A percentile compares a stretch with the other conserved stretches of the same genome.
These are phyloP conservation scores for Chascanopsetta lugubris DNA, from an alignment of 2,113 vertebrate species.

Conservation along the genomic window DNA sequence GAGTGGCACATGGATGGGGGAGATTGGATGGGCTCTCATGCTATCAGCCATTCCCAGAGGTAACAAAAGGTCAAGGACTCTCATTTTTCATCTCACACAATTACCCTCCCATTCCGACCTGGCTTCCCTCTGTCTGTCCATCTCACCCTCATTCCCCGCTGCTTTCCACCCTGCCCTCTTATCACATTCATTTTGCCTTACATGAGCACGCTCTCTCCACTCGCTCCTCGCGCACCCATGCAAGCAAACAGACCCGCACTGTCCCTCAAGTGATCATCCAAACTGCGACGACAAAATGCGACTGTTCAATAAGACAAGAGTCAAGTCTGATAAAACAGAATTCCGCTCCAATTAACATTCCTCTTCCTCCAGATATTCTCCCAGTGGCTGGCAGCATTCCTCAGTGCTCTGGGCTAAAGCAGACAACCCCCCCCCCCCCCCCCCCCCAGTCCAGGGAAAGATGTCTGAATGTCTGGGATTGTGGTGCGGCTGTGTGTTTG, in stretches of 20 bases:
- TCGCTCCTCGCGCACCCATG: slow-evolving; percentile 18
- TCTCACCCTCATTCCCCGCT: slow-evolving; percentile 26
- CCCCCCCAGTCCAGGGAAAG: slow-evolving; percentile 8
- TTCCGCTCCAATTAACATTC: slow-evolving; percentile 68
- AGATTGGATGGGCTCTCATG: slow-evolving; percentile 57
- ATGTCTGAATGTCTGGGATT: slow-evolving; percentile 41
- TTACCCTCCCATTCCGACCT: slow-evolving; percentile 63
- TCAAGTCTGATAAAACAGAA: slow-evolving; percentile 24
- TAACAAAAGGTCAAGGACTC: slow-evolving; percentile 81
- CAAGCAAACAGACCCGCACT: slow-evolving; percentile 24
- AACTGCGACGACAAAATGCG: slow-evolving; percentile 44
- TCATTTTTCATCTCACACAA: slow-evolving; percentile 80
- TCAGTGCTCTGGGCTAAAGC: neutral
- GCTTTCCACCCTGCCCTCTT: slow-evolving; percentile 35
- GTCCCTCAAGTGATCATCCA: slow-evolving; percentile 48
- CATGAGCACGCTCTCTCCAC: slow-evolving; percentile 18
- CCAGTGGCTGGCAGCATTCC: slow-evolving; percentile 16
- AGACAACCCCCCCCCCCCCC: slow-evolving; percentile 2
- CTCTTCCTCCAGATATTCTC: slow-evolving; percentile 37
- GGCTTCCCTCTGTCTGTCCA: slow-evolving; percentile 39
- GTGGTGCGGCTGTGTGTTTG: slow-evolving; percentile 52
- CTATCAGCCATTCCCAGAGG: slow-evolving; percentile 69
- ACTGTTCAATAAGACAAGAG: slow-evolving; percentile 59
- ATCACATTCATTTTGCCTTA: slow-evolving; percentile 49
- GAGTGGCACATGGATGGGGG: slow-evolving; percentile 50